Evolutionary conservation across 1,140 invertebrate genomes (phyloP).

Genomic region (Trichomalopsis sarcophagae): DNA sequence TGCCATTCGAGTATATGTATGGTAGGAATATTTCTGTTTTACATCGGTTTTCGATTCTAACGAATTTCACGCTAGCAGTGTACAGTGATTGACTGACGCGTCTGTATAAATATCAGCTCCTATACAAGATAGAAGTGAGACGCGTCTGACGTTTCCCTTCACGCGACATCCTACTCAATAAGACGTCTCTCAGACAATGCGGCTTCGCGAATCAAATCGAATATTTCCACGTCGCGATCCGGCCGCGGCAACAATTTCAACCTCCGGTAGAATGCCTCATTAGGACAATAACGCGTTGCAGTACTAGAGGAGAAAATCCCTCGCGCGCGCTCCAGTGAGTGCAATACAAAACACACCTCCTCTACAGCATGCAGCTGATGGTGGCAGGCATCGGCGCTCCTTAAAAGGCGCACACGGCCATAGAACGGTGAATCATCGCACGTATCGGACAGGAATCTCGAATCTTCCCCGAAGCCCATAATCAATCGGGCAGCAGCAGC

Average conservation of each 20-base stretch:
- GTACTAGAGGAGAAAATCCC: neutral
- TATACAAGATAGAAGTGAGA: too few relatives aligned
- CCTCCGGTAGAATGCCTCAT: neutral
- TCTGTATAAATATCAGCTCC: too few relatives aligned
- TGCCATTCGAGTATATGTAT: neutral
- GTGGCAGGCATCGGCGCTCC: neutral
- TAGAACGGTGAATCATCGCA: conserved; percentile 17
- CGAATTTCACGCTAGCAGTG: too few relatives aligned
- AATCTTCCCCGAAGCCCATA: conserved; percentile 1
- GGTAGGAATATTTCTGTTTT: neutral
- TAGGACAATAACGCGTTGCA: neutral
- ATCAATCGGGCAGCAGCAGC: conserved; percentile 2
- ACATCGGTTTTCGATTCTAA: too few relatives aligned
- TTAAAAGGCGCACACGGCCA: conserved; percentile 10
- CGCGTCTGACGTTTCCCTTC: too few relatives aligned
- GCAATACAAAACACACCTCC: neutral
- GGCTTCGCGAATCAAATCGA: neutral
- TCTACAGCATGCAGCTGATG: neutral
- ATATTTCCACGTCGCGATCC: neutral
- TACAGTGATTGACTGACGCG: too few relatives aligned
- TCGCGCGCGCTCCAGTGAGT: too few relatives aligned
- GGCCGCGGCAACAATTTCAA: neutral
- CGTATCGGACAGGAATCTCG: conserved; percentile 5
- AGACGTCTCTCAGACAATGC: neutral
- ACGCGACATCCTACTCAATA: neutral